A percentile compares a stretch with the other conserved stretches of the same genome.
These are phyloP conservation scores for Agonopterix alstromeriana DNA, from an alignment of 2,888 invertebrate species.

Conservation along the genomic window DNA sequence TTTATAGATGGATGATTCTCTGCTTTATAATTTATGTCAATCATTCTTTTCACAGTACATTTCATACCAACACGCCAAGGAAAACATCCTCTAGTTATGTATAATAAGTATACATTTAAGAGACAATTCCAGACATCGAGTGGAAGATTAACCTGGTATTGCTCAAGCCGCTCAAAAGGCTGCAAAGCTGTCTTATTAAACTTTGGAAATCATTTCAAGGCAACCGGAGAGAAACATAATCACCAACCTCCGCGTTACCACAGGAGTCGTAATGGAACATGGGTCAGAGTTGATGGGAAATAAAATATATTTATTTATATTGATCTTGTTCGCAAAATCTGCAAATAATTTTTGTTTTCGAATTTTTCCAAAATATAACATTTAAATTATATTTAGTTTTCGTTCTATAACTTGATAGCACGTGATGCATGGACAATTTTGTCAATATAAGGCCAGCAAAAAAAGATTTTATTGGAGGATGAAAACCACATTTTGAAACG, in stretches of 20 bases:
- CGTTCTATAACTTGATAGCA: too few relatives aligned
- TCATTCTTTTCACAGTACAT: background rate
- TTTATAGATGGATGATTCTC: too few relatives aligned
- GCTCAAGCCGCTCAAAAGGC: constrained; percentile 12
- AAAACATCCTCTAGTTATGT: constrained; percentile 15
- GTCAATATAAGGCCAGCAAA: too few relatives aligned
- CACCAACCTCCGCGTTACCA: constrained; percentile 4
- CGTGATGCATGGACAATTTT: too few relatives aligned
- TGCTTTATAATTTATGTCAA: background rate
- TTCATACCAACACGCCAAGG: constrained; percentile 9
- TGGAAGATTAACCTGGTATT: constrained; percentile 17
- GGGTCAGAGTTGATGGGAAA: constrained; percentile 6
- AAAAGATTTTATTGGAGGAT: too few relatives aligned
- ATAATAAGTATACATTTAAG: constrained; percentile 13
- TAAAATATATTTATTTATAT: too few relatives aligned
- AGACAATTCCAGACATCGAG: background rate
- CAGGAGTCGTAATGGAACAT: constrained; percentile 7
- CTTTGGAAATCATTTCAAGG: background rate
- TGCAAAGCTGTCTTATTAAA: constrained; percentile 8
- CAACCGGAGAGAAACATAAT: background rate
- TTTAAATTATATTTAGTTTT: too few relatives aligned
- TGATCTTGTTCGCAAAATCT: too few relatives aligned
- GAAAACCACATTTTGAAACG: too few relatives aligned
- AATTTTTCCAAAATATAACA: too few relatives aligned
- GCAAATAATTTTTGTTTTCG: too few relatives aligned